These are phyloP conservation scores for Pseudanteris insignis DNA, from an alignment of 2,888 invertebrate species.

Conservation along the genomic window DNA sequence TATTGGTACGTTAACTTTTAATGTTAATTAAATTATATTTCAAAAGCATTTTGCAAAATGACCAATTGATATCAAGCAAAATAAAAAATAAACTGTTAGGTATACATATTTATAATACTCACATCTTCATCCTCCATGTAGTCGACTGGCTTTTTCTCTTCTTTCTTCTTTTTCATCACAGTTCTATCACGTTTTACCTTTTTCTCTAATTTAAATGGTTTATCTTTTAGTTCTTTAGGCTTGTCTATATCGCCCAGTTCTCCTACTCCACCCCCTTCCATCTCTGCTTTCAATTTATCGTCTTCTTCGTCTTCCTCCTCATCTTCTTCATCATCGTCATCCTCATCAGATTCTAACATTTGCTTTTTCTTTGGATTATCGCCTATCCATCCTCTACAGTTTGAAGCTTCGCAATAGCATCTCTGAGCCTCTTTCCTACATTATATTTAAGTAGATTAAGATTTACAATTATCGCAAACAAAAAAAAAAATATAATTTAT, in stretches of 20 bases:
- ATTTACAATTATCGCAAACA: background rate
- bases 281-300: too few species aligned
- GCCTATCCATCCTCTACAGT: constrained; percentile 96
- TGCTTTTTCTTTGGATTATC: constrained; percentile 80
- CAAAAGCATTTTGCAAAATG: too few species aligned
- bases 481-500: constrained; percentile 6
- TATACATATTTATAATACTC: too few species aligned
- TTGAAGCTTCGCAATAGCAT: constrained; percentile 90
- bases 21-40: too few species aligned
- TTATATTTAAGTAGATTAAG: too few species aligned
- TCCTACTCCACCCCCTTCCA: constrained; percentile 65
- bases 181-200: constrained; percentile 43
- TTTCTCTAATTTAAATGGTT: constrained; percentile 37
- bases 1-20: too few species aligned
- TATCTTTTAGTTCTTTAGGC: constrained; percentile 57
- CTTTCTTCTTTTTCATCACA: constrained; percentile 65
- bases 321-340: constrained; percentile 65
- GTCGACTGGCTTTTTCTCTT: constrained; percentile 57
- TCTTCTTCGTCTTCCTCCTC: constrained; percentile 57
- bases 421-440: constrained; percentile 92
- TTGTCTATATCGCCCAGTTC: constrained; percentile 59
- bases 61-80: too few species aligned
- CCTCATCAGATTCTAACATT: constrained; percentile 69
- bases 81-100: background rate
- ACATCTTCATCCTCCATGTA: constrained; percentile 68